phyloP scores from a whole-genome alignment of 2,797 vertebrate genomes.

The Macropodus opercularis region DNA sequence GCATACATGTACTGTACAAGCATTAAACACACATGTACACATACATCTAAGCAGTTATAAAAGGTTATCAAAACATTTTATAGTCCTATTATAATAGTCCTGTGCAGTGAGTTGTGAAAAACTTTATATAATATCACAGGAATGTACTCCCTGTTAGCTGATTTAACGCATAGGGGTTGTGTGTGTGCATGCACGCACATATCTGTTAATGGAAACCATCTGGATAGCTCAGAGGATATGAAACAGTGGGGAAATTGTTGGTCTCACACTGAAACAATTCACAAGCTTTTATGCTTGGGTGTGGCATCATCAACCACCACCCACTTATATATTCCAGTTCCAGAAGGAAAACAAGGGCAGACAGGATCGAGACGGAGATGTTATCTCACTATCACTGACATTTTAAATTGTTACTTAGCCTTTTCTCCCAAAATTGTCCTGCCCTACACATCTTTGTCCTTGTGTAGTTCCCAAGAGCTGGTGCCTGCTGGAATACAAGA shows the following conservation, averaged over 20 bases:
- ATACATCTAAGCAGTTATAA: not conserved
- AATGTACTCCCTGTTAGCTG: slow-evolving; percentile 1
- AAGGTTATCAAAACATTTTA: not conserved
- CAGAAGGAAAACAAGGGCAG: not conserved
- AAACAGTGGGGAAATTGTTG: slow-evolving; percentile 21
- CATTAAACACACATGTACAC: not conserved
- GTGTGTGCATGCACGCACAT: not conserved
- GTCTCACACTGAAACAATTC: slow-evolving; percentile 46
- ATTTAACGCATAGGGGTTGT: not conserved
- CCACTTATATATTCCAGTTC: slow-evolving; percentile 8
- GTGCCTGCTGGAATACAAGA: slow-evolving; percentile 1
- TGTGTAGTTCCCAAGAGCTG: not conserved
- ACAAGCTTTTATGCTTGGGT: slow-evolving; percentile 35
- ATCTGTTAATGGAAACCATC: slow-evolving; percentile 20
- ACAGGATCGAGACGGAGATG: too few relatives aligned
- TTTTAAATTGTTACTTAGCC: slow-evolving; percentile 28
- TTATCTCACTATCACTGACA: not conserved
- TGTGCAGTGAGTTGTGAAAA: not conserved
- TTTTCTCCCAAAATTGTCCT: slow-evolving; percentile 13
- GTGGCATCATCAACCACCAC: slow-evolving; percentile 46
- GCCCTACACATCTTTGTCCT: not conserved
- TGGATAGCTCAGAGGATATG: slow-evolving; percentile 14
- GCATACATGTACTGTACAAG: too few relatives aligned
- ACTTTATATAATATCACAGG: not conserved
- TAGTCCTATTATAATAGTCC: too few relatives aligned